Base-by-base conservation (phyloP, 2,888 invertebrate genomes). In the Colletes collaris region DNA sequence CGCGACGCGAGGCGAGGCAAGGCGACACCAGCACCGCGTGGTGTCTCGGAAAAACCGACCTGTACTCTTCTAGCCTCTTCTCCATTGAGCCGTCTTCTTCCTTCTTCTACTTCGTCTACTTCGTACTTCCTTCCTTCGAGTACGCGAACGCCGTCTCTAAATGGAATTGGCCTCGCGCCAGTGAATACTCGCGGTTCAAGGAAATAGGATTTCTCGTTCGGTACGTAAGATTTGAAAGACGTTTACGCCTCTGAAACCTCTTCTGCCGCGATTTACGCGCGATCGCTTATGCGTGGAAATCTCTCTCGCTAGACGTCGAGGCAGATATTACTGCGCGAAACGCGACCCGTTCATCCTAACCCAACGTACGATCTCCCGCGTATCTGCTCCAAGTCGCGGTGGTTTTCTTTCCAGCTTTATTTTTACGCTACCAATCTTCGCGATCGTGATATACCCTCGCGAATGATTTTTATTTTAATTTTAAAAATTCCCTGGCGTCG, bases 121-220 rank as follows among this genome's bases (percentile, higher is more conserved):
- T 46, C 65, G 46, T 50, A 40, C 35, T 65, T 52, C 16, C 50
- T 64, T 60, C 35, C 37, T 59, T 83, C 76, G 83, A 86, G 79
- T 64, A 76, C 74, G 76, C 74, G 72, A 76, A 74, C 59, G 68
- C 66, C 76, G 56, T 58, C 76, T 78, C 81, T 85, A 86, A 86
- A 86, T 86, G 85, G 83, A 87, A 85, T 87, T 86, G 86, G 86
- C 79, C 64, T 19, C 63, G 71, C 62, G 85, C 86, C 86, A 87
- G 76, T 64, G 81, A 77, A 81, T 81, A 67, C 77, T 63, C 83
- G 76, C 79, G 86, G 69, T 81, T 82, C 74, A 50, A 59, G 74
- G 71, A 84, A 76, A 86, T 86, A 70, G 76, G 82, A 85, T 86
- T 85, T 80, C 80, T 80, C 86, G 76, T 86, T 74, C 63, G 71